A percentile compares a stretch with the other conserved stretches of the same genome.
Evolutionary conservation across 2,113 vertebrate species (phyloP).

Genomic region (Jacana jacana): DNA sequence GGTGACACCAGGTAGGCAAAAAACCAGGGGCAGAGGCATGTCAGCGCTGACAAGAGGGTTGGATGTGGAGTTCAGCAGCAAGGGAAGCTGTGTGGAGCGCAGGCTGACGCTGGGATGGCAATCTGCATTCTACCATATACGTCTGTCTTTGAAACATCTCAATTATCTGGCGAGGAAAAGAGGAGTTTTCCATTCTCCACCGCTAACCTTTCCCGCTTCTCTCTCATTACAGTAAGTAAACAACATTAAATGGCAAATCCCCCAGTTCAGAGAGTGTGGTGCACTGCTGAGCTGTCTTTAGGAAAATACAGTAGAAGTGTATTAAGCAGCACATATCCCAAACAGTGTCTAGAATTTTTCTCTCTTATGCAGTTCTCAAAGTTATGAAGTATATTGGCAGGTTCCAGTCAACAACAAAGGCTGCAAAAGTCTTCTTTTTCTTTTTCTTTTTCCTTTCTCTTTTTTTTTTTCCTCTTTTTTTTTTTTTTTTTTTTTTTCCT

Average conservation of each 20-base stretch:
- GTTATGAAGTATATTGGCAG: slow-evolving; percentile 64
- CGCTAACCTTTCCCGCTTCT: slow-evolving; percentile 60
- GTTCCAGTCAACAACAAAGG: slow-evolving; percentile 59
- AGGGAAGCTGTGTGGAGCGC: neutral
- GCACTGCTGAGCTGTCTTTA: slow-evolving; percentile 42
- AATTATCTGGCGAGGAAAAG: slow-evolving; percentile 59
- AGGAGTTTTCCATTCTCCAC: slow-evolving; percentile 64
- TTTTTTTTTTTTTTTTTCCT: too few species aligned
- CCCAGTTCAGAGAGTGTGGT: slow-evolving; percentile 54
- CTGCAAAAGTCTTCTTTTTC: slow-evolving; percentile 52
- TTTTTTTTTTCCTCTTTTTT: too few species aligned
- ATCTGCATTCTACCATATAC: neutral
- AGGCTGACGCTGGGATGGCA: slow-evolving; percentile 4
- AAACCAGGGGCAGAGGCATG: neutral
- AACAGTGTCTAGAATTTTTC: slow-evolving; percentile 34
- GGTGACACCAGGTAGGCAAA: neutral
- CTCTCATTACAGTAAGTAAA: slow-evolving; percentile 75
- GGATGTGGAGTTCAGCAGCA: neutral
- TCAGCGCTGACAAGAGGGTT: neutral
- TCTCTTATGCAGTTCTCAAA: slow-evolving; percentile 44
- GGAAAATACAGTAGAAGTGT: slow-evolving; percentile 50
- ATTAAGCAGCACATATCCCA: slow-evolving; percentile 57
- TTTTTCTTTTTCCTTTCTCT: too few species aligned
- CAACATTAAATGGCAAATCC: slow-evolving; percentile 71
- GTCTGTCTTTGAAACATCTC: slow-evolving; percentile 62